Percentiles rank a stretch among this genome's conserved stretches.
Evolutionary conservation across 2,888 invertebrate genomes (phyloP).

Genomic region (Venustoraphidia nigricollis): DNA sequence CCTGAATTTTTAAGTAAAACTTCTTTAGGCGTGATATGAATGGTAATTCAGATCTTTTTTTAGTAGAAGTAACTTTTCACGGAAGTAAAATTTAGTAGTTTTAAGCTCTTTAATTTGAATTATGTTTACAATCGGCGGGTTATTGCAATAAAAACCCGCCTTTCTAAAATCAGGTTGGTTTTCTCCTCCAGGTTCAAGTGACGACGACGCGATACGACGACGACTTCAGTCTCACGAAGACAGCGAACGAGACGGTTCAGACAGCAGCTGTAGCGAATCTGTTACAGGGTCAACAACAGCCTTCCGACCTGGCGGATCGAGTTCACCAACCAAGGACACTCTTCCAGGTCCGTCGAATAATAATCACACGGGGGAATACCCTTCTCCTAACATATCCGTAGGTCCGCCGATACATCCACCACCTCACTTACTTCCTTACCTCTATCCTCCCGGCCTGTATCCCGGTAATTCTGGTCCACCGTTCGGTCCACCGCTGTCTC

Average conservation of each 20-base stretch:
- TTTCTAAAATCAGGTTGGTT: conserved; percentile 16
- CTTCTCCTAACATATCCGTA: conserved; percentile 84
- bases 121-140: conserved; percentile 8
- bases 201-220: conserved; percentile 27
- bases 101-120: too few relatives aligned
- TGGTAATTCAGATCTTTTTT: too few relatives aligned
- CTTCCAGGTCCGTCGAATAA: conserved; percentile 35
- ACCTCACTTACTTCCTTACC: conserved; percentile 75
- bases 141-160: conserved; percentile 4
- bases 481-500: conserved; percentile 53
- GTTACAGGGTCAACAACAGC: conserved; percentile 28
- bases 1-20: too few relatives aligned
- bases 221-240: conserved; percentile 45
- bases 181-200: conserved; percentile 40
- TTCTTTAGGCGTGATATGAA: too few relatives aligned
- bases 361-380: conserved; percentile 43
- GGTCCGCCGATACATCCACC: conserved; percentile 89
- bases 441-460: conserved; percentile 81
- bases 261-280: conserved; percentile 58
- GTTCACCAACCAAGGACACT: conserved; percentile 34
- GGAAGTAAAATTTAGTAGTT: too few relatives aligned
- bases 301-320: conserved; percentile 26
- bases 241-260: conserved; percentile 48
- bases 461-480: conserved; percentile 40
- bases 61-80: too few relatives aligned